Evolutionary conservation across 23 tunicate genomes (phyloP), one percentile per base, ranked within the genome.

Genomic region (Trididemnum clinides): DNA sequence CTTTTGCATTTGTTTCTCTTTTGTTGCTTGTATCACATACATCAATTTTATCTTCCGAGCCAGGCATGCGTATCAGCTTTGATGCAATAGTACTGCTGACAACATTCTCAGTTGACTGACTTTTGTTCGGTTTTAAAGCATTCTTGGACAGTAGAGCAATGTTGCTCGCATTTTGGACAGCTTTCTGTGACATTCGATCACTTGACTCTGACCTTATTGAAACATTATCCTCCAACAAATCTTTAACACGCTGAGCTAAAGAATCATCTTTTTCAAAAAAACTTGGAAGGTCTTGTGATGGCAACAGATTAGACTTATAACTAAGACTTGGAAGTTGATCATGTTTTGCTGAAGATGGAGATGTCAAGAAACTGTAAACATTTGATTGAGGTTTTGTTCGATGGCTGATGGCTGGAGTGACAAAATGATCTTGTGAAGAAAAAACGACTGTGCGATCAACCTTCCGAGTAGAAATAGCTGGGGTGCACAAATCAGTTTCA

Each of bases 231-330:
- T 86, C 97, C 19, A 92, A 62, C 54, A 92, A 82, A 39, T 85
- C 83, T 87, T 84, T 74, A 1, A 92, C 91, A 31, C 91, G 50
- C 21, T 87, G 89, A 2, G 97, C 91, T n/a, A 92, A 72, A 1
- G 97, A 92, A 83, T 92, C 97, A 82, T 92, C 97, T 70, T 81
- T 87, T 80, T 85, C 82, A 20, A 91, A 77, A 0, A 91, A 78
- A 51, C 81, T 86, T 0, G 90, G 79, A 21, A 91, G 21, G 3
- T 83, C 29, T 51, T 78, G 83, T 2, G 66, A 34, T 22, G 83
- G 51, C 7, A 59, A n/a, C 25, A 19, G 66, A 5, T n/a, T n/a
- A 5, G 20, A 4, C 20, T 59, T 59, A 10, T 5, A 4, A 10
- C 25, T n/a, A n/a, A 3, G 3, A n/a, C 25, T 10, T 59, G 21